These are phyloP conservation scores for Ditula angustiorana DNA, from an alignment of 2,888 invertebrate genomes.

Conservation along the genomic window DNA sequence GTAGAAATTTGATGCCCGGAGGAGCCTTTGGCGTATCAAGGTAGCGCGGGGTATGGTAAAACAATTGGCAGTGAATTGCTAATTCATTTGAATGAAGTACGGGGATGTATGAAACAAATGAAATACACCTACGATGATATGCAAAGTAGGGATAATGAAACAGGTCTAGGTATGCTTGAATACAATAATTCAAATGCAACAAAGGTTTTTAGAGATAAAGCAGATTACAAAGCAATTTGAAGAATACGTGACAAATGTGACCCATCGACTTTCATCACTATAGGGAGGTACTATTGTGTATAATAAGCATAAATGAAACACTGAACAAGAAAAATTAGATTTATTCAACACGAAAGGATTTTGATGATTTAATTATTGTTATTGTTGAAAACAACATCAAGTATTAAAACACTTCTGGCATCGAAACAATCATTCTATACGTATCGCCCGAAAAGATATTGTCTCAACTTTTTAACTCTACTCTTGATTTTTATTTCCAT, in stretches of 20 bases:
- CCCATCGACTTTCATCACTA: too few species aligned
- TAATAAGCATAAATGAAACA: too few species aligned
- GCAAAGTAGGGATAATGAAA: neutral
- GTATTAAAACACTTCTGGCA: neutral
- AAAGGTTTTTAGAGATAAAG: too few species aligned
- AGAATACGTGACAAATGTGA: too few species aligned
- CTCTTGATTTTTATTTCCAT: too few species aligned
- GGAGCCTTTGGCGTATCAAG: neutral
- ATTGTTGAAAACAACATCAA: neutral
- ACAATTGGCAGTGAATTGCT: constrained; percentile 31
- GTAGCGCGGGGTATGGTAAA: constrained; percentile 2
- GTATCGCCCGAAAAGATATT: too few species aligned
- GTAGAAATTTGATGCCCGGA: constrained; percentile 15
- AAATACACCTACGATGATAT: neutral
- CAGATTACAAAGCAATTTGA: too few species aligned
- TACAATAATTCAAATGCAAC: neutral
- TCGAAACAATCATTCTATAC: too few species aligned
- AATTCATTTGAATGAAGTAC: constrained; percentile 13
- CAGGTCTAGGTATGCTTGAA: neutral
- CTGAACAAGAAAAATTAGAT: too few species aligned
- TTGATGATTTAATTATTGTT: too few species aligned
- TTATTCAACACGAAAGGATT: too few species aligned
- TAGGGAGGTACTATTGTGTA: too few species aligned
- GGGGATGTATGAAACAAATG: neutral
- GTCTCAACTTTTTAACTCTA: neutral